Evolutionary conservation across 2,888 invertebrate genomes (phyloP), one percentile per base, ranked within the genome.

Genomic region (Teinopalpus imperialis): DNA sequence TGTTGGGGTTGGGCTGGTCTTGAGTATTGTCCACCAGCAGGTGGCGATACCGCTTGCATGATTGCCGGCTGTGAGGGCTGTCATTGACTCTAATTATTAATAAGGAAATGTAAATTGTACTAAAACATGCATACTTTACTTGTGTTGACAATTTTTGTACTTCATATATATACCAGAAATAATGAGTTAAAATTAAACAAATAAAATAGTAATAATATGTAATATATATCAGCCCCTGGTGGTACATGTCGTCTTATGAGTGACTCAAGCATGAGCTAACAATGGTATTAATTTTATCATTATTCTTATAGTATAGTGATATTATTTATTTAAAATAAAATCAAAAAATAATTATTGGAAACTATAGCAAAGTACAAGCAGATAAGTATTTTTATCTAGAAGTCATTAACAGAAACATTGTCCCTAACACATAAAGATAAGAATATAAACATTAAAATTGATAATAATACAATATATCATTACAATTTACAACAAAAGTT

Each of bases 41-140:
- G 91, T 49, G 91, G 91, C 47, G 92, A 92, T n/a, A 93, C 92
- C 6, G 96, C 95, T 66, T 94, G 94, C 93, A 96, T 93, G 54
- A 95, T 94, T 0, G 96, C 95, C 27, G 95, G 95, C 71, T 94
- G 93, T 40, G 90, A 81, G 16, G 79, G 83, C 50, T 86, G 90
- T 70, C 81, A 85, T 12, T 68, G 64, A 13, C 65, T 53, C 63
- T 73, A 9, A 9, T 1, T 14, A 36, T 24, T 5, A 10, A 8
- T 18, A 32, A 20, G n/a, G n/a, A n/a, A n/a, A n/a, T n/a, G n/a
- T n/a, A n/a, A n/a, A n/a, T n/a, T n/a, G n/a, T n/a, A n/a, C n/a
- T n/a, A n/a, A n/a, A n/a, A n/a, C n/a, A n/a, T n/a, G n/a, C n/a
- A n/a, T n/a, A n/a, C n/a, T n/a, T n/a, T n/a, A n/a, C n/a, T n/a